Conservation (phyloP, 2,113 vertebrate species). For the Pelecanoides urinatrix region DNA sequence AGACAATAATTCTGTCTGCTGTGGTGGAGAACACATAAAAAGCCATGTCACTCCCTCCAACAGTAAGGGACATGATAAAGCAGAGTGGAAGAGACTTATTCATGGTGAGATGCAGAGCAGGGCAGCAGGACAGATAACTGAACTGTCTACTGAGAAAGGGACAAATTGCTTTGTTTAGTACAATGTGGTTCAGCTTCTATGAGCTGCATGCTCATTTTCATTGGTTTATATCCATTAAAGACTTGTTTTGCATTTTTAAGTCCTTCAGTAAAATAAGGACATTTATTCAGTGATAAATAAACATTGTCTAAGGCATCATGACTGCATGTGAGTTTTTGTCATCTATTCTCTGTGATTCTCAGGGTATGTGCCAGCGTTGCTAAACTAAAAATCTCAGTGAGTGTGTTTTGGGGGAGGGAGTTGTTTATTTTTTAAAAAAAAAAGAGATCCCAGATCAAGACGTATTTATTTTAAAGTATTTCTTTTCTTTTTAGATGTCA, state of each 20-base stretch:
- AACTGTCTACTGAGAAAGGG: not conserved
- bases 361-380: not conserved
- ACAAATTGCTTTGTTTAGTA: not conserved
- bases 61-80: not conserved
- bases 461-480: not conserved
- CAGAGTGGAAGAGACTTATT: not conserved
- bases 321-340: not conserved
- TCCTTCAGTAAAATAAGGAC: not conserved
- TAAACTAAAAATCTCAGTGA: not conserved
- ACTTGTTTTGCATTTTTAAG: not conserved
- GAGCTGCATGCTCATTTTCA: not conserved
- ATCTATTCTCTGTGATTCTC: not conserved
- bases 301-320: not conserved
- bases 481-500: not conserved
- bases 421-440: not conserved
- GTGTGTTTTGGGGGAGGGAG: not conserved
- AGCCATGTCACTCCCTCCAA: not conserved
- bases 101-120: not conserved
- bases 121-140: not conserved
- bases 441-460: not conserved
- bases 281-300: not conserved
- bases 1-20: too few species aligned
- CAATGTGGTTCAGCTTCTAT: not conserved
- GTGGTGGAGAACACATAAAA: not conserved
- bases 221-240: not conserved